These are phyloP conservation scores for Torymus tubicola DNA, from an alignment of 2,888 invertebrate genomes.

Conservation along the genomic window DNA sequence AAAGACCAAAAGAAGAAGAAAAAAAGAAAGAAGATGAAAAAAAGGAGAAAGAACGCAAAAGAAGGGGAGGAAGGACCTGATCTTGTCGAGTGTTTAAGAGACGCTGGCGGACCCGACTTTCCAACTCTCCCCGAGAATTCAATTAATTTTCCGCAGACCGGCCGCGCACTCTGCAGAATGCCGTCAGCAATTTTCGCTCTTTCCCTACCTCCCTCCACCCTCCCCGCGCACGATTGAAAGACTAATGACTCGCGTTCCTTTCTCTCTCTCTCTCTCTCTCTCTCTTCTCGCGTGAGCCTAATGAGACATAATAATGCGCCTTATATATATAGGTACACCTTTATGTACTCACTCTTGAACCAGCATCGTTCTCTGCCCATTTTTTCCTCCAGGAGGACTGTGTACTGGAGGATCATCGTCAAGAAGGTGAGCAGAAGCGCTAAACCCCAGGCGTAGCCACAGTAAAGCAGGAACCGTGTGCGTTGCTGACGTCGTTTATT, in stretches of 20 bases:
- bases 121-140: conserved; percentile 61
- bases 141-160: conserved; percentile 63
- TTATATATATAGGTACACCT: no score
- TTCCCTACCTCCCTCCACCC: conserved; percentile 22
- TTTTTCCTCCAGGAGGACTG: conserved; percentile 69
- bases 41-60: background rate
- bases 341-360: conserved; percentile 79
- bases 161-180: conserved; percentile 43
- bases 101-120: conserved; percentile 11
- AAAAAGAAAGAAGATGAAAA: background rate
- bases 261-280: conserved; percentile 18
- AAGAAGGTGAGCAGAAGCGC: conserved; percentile 79
- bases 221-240: conserved; percentile 56
- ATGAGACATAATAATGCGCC: conserved; percentile 47
- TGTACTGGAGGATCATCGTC: conserved; percentile 78
- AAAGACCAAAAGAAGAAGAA: background rate
- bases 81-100: conserved; percentile 36
- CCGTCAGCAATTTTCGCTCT: conserved; percentile 59
- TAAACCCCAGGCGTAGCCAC: conserved; percentile 84
- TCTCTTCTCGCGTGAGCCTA: conserved; percentile 34
- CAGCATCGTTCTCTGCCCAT: conserved; percentile 82
- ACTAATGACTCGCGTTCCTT: conserved; percentile 58
- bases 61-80: background rate
- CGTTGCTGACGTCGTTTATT: conserved; percentile 59
- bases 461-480: conserved; percentile 82